Conservation (phyloP, 2,113 vertebrate species). For the Ictalurus furcatus region DNA sequence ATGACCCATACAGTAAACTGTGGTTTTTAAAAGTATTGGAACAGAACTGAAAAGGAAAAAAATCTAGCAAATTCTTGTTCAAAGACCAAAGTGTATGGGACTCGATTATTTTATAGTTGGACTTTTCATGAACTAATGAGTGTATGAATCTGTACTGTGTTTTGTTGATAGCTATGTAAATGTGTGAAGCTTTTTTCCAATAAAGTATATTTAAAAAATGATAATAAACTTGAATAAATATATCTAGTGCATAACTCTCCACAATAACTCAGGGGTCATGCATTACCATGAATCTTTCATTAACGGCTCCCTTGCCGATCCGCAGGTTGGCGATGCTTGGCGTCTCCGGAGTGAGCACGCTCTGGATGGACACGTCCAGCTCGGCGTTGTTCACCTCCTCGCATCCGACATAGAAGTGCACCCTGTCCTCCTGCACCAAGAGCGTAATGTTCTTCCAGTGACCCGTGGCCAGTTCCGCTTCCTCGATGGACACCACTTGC, state of each 20-base stretch:
- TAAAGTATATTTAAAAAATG: no score
- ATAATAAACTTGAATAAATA: not conserved
- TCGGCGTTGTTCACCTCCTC: slow-evolving; percentile 91
- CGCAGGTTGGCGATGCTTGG: slow-evolving; percentile 79
- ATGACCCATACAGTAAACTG: not conserved
- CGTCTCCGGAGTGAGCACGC: slow-evolving; percentile 83
- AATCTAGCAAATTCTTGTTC: no score
- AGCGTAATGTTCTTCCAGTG: slow-evolving; percentile 97
- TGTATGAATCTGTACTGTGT: accelerated
- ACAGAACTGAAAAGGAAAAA: no score
- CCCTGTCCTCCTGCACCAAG: slow-evolving; percentile 93
- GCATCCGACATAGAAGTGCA: slow-evolving; percentile 90
- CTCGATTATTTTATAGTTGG: no score
- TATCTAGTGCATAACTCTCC: not conserved
- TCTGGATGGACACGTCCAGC: slow-evolving; percentile 89
- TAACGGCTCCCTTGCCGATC: slow-evolving; percentile 91
- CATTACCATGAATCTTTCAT: slow-evolving; percentile 93
- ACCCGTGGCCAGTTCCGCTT: slow-evolving; percentile 87
- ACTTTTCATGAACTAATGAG: no score
- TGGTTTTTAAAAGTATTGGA: no score
- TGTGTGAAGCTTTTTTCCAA: no score
- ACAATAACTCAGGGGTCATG: not conserved
- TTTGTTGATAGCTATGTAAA: no score
- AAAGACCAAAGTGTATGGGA: no score
- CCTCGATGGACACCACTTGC: slow-evolving; percentile 90